Evolutionary conservation across 2,888 invertebrate genomes (phyloP).

Genomic region (Uropetala carovei): DNA sequence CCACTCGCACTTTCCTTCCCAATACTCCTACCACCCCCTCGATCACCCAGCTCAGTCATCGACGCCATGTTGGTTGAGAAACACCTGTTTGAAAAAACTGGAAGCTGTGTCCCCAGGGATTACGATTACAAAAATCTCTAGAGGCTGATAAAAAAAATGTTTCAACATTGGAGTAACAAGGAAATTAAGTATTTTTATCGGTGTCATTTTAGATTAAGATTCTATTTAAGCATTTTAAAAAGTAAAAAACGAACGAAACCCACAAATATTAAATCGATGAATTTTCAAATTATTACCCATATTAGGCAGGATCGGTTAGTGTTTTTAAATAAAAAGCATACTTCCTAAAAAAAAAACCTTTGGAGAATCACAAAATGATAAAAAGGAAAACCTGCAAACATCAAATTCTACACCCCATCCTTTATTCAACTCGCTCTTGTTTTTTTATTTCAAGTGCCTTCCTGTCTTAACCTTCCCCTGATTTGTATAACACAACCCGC

Average conservation of each 20-base stretch:
- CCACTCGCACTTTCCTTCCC: background rate
- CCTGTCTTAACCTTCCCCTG: background rate
- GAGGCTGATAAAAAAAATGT: no score
- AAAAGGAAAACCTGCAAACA: background rate
- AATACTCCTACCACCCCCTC: background rate
- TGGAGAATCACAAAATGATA: background rate
- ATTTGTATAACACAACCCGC: conserved; percentile 19
- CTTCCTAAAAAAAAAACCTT: background rate
- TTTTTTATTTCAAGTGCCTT: conserved; percentile 33
- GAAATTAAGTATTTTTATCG: no score
- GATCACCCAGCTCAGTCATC: background rate
- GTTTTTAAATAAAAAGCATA: no score
- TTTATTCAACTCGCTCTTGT: conserved; percentile 16
- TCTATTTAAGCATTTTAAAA: no score
- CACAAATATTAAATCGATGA: no score
- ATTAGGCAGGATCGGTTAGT: no score
- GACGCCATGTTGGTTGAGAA: background rate
- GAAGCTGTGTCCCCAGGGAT: background rate
- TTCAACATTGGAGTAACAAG: no score
- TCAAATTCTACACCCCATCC: conserved; percentile 14
- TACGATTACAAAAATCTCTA: no score
- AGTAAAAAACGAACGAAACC: no score
- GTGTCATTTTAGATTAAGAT: no score
- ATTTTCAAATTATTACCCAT: no score
- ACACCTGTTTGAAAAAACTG: conserved; percentile 16